These are phyloP conservation scores for Chloroceryle aenea DNA, from an alignment of 2,113 vertebrate species.

Conservation along the genomic window DNA sequence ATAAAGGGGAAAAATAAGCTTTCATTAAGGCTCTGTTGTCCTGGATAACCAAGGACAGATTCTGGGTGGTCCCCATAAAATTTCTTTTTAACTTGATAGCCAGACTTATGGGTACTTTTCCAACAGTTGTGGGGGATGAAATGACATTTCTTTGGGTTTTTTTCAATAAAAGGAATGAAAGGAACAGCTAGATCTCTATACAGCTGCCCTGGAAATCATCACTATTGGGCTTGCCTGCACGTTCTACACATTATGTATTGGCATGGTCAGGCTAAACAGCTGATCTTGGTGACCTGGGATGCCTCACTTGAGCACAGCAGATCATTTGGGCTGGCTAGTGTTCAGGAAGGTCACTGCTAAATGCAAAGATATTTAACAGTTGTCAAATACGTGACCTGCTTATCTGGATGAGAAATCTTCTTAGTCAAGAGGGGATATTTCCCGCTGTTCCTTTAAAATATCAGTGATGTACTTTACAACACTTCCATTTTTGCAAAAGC, in stretches of 20 bases:
- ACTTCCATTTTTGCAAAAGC: background rate
- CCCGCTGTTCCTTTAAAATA: background rate
- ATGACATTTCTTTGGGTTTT: background rate
- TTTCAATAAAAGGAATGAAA: background rate
- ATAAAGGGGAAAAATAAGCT: constrained; percentile 11
- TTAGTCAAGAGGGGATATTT: background rate
- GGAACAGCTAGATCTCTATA: background rate
- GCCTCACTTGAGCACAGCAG: background rate
- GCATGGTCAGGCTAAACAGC: background rate
- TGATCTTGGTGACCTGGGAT: background rate
- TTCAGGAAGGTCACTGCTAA: background rate
- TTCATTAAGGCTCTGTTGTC: background rate
- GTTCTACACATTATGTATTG: background rate
- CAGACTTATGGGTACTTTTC: background rate
- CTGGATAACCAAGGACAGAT: constrained; percentile 3
- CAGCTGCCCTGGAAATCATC: background rate
- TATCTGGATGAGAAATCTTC: background rate
- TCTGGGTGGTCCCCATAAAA: constrained; percentile 30
- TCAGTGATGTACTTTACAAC: background rate
- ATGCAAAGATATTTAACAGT: background rate
- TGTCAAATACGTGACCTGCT: background rate
- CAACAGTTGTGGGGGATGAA: constrained; percentile 16
- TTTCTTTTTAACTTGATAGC: constrained; percentile 50
- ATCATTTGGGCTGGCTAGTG: background rate
- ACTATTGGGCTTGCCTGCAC: background rate